A percentile compares a stretch with the other conserved stretches of the same genome.
Conservation (phyloP, 2,797 vertebrate species). For the Schizothorax lantsangensis region DNA sequence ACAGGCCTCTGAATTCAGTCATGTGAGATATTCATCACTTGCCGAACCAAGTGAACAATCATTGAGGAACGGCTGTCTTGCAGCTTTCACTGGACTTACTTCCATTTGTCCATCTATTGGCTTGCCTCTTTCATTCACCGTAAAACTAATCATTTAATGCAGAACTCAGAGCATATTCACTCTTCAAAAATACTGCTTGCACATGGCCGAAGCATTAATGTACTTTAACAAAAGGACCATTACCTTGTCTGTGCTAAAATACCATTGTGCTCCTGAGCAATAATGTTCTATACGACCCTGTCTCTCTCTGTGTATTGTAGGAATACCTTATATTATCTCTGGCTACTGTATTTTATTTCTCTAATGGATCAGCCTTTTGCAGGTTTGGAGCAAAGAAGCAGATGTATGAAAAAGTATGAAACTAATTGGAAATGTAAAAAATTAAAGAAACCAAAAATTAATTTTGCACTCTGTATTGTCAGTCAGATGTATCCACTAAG, state of each 20-base stretch:
- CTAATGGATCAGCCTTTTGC: slow-evolving; percentile 40
- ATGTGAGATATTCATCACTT: not conserved
- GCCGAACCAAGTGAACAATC: not conserved
- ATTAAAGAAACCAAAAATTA: not conserved
- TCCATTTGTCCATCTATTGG: not conserved
- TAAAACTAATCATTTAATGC: slow-evolving; percentile 21
- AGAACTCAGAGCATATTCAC: slow-evolving; percentile 27
- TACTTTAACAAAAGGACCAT: slow-evolving; percentile 47
- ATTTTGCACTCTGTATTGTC: slow-evolving; percentile 17
- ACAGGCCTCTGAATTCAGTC: not conserved
- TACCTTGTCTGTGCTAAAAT: slow-evolving; percentile 34
- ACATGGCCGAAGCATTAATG: slow-evolving; percentile 39
- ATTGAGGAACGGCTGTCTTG: not conserved
- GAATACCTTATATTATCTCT: not conserved
- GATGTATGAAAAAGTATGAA: slow-evolving; percentile 12
- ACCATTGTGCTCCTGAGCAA: slow-evolving; percentile 34
- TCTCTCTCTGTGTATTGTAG: slow-evolving; percentile 12
- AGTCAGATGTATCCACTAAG: slow-evolving; percentile 9
- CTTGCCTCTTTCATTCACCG: slow-evolving; percentile 23
- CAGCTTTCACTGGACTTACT: not conserved
- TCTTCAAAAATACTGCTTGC: slow-evolving; percentile 7
- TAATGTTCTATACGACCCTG: slow-evolving; percentile 26
- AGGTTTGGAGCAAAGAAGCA: not conserved
- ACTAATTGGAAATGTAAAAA: slow-evolving; percentile 40
- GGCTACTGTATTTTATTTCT: slow-evolving; percentile 45